These are phyloP conservation scores for Cassiopea andromeda DNA, from an alignment of 30 jellyfish, hydroid and myxozoan genomes.

Conservation along the genomic window DNA sequence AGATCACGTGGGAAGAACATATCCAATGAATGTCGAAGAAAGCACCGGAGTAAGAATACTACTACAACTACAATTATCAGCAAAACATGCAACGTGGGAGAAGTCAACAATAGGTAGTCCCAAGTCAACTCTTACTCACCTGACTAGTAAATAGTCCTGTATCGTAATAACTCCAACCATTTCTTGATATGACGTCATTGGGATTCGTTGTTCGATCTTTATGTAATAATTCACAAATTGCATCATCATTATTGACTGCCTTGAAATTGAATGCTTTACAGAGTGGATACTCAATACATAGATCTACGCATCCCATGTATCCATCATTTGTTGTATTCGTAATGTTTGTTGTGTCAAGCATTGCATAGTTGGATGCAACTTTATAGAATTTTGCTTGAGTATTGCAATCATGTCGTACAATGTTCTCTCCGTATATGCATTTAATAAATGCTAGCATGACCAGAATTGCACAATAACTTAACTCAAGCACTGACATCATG, in stretches of 20 bases:
- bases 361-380: conserved; percentile 43
- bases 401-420: conserved; percentile 38
- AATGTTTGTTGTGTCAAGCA: conserved; percentile 5
- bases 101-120: too few relatives aligned
- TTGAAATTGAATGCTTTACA: conserved; percentile 60
- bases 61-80: too few relatives aligned
- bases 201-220: conserved; percentile 39
- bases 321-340: conserved; percentile 16
- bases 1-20: too few relatives aligned
- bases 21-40: too few relatives aligned
- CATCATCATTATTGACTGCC: neutral
- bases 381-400: conserved; percentile 41
- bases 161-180: conserved; percentile 61
- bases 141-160: conserved; percentile 43
- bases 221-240: conserved; percentile 44
- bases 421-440: conserved; percentile 6
- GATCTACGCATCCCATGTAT: conserved; percentile 28
- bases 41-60: too few relatives aligned
- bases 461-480: too few relatives aligned
- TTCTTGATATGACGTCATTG: conserved; percentile 20
- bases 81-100: too few relatives aligned
- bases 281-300: conserved; percentile 13
- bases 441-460: neutral
- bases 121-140: neutral
- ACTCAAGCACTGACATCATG: too few relatives aligned